Percentiles rank a stretch among this genome's conserved stretches.
These are phyloP conservation scores for Chionomys nivalis DNA, from an alignment of 2,113 vertebrate genomes.

Conservation along the genomic window DNA sequence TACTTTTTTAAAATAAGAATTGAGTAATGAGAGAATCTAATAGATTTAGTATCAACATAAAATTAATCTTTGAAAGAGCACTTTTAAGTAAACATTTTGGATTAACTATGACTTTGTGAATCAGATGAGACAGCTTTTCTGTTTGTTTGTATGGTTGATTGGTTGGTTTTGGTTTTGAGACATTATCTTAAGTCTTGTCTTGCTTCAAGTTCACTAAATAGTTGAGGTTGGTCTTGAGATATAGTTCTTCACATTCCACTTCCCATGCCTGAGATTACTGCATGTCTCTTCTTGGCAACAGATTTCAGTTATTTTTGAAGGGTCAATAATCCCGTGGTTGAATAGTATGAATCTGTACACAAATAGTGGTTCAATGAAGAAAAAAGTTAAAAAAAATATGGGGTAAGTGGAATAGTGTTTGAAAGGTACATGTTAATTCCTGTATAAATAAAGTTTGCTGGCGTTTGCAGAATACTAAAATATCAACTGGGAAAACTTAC, in stretches of 20 bases:
- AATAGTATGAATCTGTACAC: not conserved
- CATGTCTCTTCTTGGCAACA: too few relatives aligned
- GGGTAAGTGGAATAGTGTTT: not conserved
- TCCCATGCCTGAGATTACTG: not conserved
- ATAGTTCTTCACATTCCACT: too few relatives aligned
- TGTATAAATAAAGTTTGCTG: not conserved
- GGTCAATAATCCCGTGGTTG: not conserved
- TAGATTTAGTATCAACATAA: not conserved
- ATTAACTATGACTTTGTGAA: not conserved
- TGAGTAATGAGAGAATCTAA: not conserved
- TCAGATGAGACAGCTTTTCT: not conserved
- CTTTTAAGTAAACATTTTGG: not conserved
- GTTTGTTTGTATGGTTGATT: not conserved
- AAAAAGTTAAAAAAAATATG: not conserved
- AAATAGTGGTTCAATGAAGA: not conserved
- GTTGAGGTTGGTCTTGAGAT: not conserved
- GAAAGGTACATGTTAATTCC: not conserved
- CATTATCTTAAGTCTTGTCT: not conserved
- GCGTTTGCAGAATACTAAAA: constrained; percentile 19
- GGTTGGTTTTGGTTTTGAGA: not conserved
- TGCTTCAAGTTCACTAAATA: not conserved
- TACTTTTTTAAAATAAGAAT: constrained; percentile 1
- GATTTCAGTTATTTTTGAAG: not conserved
- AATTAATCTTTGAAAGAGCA: not conserved
- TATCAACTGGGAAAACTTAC: not conserved